Base-by-base conservation (phyloP, 2,888 invertebrate genomes). In the Ichneumoninae sp. region DNA sequence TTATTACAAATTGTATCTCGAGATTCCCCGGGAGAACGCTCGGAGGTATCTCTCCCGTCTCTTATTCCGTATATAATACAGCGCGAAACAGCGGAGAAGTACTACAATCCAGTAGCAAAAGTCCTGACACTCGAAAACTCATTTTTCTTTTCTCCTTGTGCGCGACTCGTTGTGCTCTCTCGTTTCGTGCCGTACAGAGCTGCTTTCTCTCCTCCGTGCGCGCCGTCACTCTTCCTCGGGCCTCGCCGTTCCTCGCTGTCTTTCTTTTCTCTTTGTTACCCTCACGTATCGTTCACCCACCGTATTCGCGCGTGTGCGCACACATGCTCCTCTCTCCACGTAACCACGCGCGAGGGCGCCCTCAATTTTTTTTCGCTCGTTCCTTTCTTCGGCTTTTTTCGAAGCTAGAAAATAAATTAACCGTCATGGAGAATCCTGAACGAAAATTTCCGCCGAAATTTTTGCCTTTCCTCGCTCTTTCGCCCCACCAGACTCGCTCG, bases 71-170 rank as follows among this genome's bases (percentile, higher is more conserved):
- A 26, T 36, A 75, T 65, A 75, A 33, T 22, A 75, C 75, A 75
- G 40, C 44, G 40, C 44, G 50, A 50, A 50, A 33, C 30, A 50
- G 52, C 10, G 36, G 36, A 47, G 40, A 22, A 73, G 19, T n/a
- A 63, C 30, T 63, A 63, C 60, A 63, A 63, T 30, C 30, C 65
- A 74, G 74, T 75, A 47, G 75, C 70, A 81, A 68, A 85, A 85
- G 81, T 85, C 82, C 85, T 85, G 85, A 85, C 82, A 85, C 82
- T 84, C 81, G 85, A 85, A 85, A 85, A 78, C 85, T 79, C 85
- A 85, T 85, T 85, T 85, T 85, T 85, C 85, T 85, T 82, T 70
- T 79, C 78, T 74, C 78, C 78, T 81, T 70, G 78, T 81, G 78
- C 78, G 74, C 57, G 40, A 26, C 26, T 69, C 19, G 60, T 36